Conservation (phyloP, 2,113 vertebrate species). For the Rattus rattus region DNA sequence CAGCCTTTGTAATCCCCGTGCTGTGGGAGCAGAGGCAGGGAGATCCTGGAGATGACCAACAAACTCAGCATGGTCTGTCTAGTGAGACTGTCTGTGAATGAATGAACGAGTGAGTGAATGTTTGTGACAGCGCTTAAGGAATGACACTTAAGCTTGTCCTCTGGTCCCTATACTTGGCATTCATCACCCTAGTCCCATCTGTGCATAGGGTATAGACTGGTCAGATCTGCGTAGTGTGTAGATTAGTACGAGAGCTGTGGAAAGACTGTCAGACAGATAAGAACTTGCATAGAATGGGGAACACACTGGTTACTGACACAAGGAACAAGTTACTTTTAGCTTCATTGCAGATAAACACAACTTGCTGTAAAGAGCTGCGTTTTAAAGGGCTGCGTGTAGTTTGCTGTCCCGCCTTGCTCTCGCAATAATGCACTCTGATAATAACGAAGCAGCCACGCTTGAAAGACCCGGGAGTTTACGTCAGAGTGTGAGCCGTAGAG, state of each 20-base stretch:
- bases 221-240: background rate
- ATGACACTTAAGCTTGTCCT: background rate
- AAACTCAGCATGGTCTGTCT: background rate
- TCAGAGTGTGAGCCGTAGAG: background rate
- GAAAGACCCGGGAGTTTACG: background rate
- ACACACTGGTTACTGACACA: background rate
- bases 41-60: background rate
- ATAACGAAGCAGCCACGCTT: background rate
- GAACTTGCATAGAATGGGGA: background rate
- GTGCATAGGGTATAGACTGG: background rate
- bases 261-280: background rate
- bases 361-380: background rate
- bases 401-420: background rate
- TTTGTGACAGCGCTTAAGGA: background rate
- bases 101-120: background rate
- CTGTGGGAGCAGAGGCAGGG: background rate
- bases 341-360: constrained; percentile 18
- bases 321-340: background rate
- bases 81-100: background rate
- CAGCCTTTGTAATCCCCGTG: background rate
- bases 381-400: background rate
- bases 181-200: background rate
- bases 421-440: background rate
- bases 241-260: background rate
- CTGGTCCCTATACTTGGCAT: background rate